Conservation (phyloP, 2,797 vertebrate genomes). For the Corythornis leucogaster region DNA sequence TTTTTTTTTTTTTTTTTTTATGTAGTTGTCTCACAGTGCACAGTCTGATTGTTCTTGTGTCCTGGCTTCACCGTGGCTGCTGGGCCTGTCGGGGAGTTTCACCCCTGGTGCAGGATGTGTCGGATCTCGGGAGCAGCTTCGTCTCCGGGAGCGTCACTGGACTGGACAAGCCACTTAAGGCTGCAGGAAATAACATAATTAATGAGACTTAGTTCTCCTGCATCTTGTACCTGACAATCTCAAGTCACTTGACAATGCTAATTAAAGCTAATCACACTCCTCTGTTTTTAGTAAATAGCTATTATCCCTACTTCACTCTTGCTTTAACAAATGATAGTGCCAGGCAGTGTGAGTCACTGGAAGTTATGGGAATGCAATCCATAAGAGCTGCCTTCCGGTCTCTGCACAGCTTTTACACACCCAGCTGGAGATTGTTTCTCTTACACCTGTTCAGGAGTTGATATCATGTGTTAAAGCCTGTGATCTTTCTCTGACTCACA, state of each 20-base stretch:
- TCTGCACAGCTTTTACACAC: background rate
- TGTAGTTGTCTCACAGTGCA: background rate
- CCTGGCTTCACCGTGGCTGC: background rate
- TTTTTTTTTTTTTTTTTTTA: fast-evolving
- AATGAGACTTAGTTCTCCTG: slow-evolving; percentile 60
- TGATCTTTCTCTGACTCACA: background rate
- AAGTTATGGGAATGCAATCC: background rate
- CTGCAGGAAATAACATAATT: slow-evolving; percentile 67
- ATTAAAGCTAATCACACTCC: slow-evolving; percentile 62
- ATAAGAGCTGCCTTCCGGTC: background rate
- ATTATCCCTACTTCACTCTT: slow-evolving; percentile 70
- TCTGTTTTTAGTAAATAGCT: slow-evolving; percentile 72
- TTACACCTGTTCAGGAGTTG: background rate
- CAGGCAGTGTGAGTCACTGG: slow-evolving; percentile 34
- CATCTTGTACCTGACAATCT: slow-evolving; percentile 66
- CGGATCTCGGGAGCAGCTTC: background rate
- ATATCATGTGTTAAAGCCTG: background rate
- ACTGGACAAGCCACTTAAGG: slow-evolving; percentile 52
- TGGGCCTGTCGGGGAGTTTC: background rate
- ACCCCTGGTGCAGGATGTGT: background rate
- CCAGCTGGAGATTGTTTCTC: background rate
- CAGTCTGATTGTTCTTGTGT: background rate
- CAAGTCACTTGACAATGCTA: slow-evolving; percentile 50
- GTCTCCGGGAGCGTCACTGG: slow-evolving; percentile 1
- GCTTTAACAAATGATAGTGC: slow-evolving; percentile 51